phyloP scores from a whole-genome alignment of 1,140 invertebrate genomes.

The Pseudomyrmex gracilis region DNA sequence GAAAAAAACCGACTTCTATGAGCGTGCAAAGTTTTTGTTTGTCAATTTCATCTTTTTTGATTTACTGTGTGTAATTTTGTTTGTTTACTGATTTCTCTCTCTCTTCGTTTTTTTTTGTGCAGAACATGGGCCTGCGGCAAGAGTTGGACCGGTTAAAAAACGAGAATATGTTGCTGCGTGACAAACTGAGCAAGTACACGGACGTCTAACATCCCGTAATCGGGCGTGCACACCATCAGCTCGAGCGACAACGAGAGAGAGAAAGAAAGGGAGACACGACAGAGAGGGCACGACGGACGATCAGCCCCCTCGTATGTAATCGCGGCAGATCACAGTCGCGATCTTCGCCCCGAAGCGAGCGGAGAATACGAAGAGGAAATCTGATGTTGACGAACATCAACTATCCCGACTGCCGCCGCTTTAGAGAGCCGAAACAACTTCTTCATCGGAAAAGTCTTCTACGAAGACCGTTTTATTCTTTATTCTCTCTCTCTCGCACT shows the following conservation, averaged over 20 bases:
- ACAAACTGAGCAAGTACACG: slow-evolving; percentile 94
- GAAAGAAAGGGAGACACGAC: slow-evolving; percentile 56
- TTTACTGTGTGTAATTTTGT: neutral
- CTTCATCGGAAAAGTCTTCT: slow-evolving; percentile 10
- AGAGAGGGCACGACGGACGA: slow-evolving; percentile 60
- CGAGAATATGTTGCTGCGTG: slow-evolving; percentile 95
- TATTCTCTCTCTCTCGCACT: slow-evolving; percentile 39
- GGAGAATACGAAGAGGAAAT: slow-evolving; percentile 12
- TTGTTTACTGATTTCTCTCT: neutral
- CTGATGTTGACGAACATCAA: slow-evolving; percentile 33
- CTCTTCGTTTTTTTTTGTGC: slow-evolving; percentile 78
- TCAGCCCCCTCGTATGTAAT: slow-evolving; percentile 58
- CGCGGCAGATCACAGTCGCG: slow-evolving; percentile 65
- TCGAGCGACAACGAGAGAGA: slow-evolving; percentile 43
- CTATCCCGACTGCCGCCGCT: slow-evolving; percentile 47
- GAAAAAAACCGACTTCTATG: neutral
- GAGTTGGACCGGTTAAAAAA: slow-evolving; percentile 95
- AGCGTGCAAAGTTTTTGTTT: neutral
- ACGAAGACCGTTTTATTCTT: slow-evolving; percentile 35
- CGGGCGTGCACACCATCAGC: slow-evolving; percentile 63
- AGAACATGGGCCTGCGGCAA: slow-evolving; percentile 94
- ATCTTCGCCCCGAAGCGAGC: slow-evolving; percentile 33
- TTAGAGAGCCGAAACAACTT: slow-evolving; percentile 23
- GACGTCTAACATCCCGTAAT: slow-evolving; percentile 88
- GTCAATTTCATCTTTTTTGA: neutral